Conservation (phyloP, 1,140 invertebrate species). For the Atopsyche davidsoni region DNA sequence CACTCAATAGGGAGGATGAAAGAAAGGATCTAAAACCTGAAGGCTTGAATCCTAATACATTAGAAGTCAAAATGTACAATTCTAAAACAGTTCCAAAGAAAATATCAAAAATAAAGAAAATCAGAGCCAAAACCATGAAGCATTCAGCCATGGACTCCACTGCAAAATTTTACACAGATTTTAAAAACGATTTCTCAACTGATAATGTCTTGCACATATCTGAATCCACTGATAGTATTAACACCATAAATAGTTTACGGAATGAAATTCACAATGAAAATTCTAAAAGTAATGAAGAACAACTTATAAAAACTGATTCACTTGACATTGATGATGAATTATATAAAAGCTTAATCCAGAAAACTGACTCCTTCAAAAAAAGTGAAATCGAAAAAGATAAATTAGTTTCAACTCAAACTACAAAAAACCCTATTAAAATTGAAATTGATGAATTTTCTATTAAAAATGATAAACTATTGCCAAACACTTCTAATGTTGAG, state of each 20-base stretch:
- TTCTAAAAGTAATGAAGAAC: constrained; percentile 32
- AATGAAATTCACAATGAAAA: constrained; percentile 28
- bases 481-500: constrained; percentile 19
- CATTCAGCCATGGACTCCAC: constrained; percentile 43
- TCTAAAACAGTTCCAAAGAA: constrained; percentile 61
- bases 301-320: constrained; percentile 31
- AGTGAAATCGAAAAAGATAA: constrained; percentile 48
- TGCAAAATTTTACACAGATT: constrained; percentile 61
- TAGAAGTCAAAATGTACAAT: constrained; percentile 56
- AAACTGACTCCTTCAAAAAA: constrained; percentile 50
- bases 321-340: constrained; percentile 45
- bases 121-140: constrained; percentile 47
- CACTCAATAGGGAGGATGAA: constrained; percentile 10
- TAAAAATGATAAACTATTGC: constrained; percentile 33
- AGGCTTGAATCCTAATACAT: constrained; percentile 31
- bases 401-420: constrained; percentile 43
- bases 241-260: constrained; percentile 33
- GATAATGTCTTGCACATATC: constrained; percentile 55
- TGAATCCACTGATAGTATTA: constrained; percentile 56
- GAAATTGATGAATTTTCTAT: constrained; percentile 34
- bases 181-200: constrained; percentile 51
- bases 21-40: constrained; percentile 7
- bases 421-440: constrained; percentile 32
- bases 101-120: constrained; percentile 59
- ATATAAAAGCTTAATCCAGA: constrained; percentile 46